A percentile compares a stretch with the other conserved stretches of the same genome.
Conservation (phyloP, 30 jellyfish, hydroid and myxozoan species). For the Cassiopea xamachana region DNA sequence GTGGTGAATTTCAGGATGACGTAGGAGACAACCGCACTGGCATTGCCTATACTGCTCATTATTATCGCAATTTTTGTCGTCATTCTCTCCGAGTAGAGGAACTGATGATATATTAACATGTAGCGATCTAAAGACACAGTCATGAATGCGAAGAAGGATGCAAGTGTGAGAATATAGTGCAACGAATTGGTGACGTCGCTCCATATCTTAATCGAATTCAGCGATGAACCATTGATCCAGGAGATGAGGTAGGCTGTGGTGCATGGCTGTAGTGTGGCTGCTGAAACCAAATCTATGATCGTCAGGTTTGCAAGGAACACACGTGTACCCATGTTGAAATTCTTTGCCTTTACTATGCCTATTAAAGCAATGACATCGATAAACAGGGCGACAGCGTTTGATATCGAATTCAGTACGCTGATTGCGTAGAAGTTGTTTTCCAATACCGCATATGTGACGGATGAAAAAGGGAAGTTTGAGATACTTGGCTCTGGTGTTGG, state of each 20-base stretch:
- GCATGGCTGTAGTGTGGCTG: slow-evolving; percentile 61
- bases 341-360: slow-evolving; percentile 55
- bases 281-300: slow-evolving; percentile 53
- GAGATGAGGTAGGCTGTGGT: slow-evolving; percentile 44
- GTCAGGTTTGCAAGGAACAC: slow-evolving; percentile 66
- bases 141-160: slow-evolving; percentile 54
- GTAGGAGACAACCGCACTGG: slow-evolving; percentile 37
- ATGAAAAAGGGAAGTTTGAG: background rate
- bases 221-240: slow-evolving; percentile 41
- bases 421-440: slow-evolving; percentile 51
- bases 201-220: background rate
- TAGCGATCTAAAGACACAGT: slow-evolving; percentile 68
- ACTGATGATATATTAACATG: slow-evolving; percentile 51
- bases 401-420: slow-evolving; percentile 40
- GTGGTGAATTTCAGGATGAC: slow-evolving; percentile 40
- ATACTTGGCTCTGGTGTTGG: background rate
- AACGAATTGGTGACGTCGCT: slow-evolving; percentile 41
- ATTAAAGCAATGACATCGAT: slow-evolving; percentile 39
- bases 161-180: slow-evolving; percentile 33
- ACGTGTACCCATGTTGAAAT: slow-evolving; percentile 59
- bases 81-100: slow-evolving; percentile 34
- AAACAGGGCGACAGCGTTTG: slow-evolving; percentile 34
- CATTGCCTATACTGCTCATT: slow-evolving; percentile 23
- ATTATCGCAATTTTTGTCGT: slow-evolving; percentile 24
- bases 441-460: background rate